phyloP scores from a whole-genome alignment of 2,113 vertebrate species.

The Lipophrys pholis region DNA sequence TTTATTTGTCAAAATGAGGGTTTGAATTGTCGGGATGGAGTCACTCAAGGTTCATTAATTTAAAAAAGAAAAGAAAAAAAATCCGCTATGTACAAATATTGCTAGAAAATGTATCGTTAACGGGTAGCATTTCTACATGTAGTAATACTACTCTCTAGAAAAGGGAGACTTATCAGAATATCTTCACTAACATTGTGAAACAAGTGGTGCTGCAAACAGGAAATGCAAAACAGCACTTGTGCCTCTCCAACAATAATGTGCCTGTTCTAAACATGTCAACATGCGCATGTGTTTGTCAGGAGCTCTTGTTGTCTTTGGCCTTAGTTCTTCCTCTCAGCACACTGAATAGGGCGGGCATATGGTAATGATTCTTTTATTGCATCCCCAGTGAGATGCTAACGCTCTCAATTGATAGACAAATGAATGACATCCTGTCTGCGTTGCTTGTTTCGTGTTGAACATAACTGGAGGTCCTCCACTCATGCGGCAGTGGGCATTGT shows the following conservation, averaged over 20 bases:
- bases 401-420: constrained; percentile 69
- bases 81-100: too few relatives aligned
- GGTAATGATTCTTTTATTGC: constrained; percentile 64
- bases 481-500: constrained; percentile 66
- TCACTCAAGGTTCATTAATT: too few relatives aligned
- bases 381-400: constrained; percentile 63
- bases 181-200: neutral
- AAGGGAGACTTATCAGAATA: neutral
- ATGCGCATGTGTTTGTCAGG: constrained; percentile 28
- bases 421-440: constrained; percentile 66
- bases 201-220: neutral
- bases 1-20: neutral
- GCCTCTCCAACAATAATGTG: constrained; percentile 18
- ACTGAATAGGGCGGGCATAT: constrained; percentile 64
- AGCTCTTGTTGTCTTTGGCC: constrained; percentile 51
- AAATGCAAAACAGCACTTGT: neutral
- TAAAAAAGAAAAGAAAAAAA: neutral
- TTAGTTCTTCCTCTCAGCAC: constrained; percentile 52
- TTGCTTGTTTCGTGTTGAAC: constrained; percentile 64
- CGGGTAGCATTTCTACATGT: too few relatives aligned
- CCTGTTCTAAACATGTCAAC: constrained; percentile 42
- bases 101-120: too few relatives aligned
- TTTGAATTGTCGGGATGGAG: neutral
- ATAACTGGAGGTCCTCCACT: constrained; percentile 69
- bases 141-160: too few relatives aligned